Evolutionary conservation across 2,888 invertebrate species (phyloP).

Genomic region (Syrista parreyssii): DNA sequence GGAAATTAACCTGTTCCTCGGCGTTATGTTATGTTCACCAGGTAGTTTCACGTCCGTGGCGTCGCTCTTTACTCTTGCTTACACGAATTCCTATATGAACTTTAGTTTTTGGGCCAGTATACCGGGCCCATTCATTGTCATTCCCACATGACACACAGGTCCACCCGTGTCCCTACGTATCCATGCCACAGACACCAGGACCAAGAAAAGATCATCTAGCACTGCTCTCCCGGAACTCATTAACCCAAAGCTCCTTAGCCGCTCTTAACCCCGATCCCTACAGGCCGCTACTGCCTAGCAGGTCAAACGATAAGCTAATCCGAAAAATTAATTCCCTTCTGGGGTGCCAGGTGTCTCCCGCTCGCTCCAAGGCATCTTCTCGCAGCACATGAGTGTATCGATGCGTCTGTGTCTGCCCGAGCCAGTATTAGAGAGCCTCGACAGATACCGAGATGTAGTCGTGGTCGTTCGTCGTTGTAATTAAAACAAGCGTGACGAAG

Average conservation of each 20-base stretch:
- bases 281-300: conserved; percentile 35
- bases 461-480: conserved; percentile 31
- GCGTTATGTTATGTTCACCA: conserved; percentile 11
- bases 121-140: conserved; percentile 25
- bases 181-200: background rate
- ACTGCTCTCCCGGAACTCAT: conserved; percentile 44
- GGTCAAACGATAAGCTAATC: conserved; percentile 61
- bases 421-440: conserved; percentile 7
- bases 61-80: background rate
- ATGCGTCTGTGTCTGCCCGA: background rate
- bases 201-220: background rate
- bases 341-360: conserved; percentile 54
- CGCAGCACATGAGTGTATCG: conserved; percentile 22
- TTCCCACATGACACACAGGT: conserved; percentile 17
- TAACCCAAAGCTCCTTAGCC: conserved; percentile 54
- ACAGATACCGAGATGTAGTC: background rate
- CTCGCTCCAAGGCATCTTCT: conserved; percentile 14
- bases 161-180: conserved; percentile 13
- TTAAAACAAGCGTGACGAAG: conserved; percentile 61
- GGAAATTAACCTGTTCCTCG: conserved; percentile 55
- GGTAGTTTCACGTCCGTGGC: conserved; percentile 11
- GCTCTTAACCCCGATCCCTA: conserved; percentile 53
- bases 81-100: conserved; percentile 7
- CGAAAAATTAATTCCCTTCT: conserved; percentile 62
- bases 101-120: conserved; percentile 30